phyloP scores from a whole-genome alignment of 2,113 vertebrate genomes.

The Holacanthus passer region DNA sequence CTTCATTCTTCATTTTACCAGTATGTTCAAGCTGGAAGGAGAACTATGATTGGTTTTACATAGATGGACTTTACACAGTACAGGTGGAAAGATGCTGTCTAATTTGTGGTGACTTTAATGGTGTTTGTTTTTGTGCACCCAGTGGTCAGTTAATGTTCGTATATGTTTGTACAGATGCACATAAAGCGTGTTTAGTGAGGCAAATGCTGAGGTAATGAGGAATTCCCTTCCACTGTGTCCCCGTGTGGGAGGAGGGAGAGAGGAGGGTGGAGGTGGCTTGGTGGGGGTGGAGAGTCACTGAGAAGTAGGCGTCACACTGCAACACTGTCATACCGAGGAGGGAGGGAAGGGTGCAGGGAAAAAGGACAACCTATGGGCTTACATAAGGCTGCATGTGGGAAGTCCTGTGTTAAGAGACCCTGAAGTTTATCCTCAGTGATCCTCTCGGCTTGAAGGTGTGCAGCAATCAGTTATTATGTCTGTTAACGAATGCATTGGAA shows the following conservation, averaged over 20 bases:
- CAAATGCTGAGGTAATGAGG: slow-evolving; percentile 84
- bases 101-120: slow-evolving; percentile 6
- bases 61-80: neutral
- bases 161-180: slow-evolving; percentile 1
- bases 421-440: slow-evolving; percentile 32
- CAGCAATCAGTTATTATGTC: neutral
- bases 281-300: slow-evolving; percentile 66
- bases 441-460: slow-evolving; percentile 14
- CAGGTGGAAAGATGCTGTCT: neutral
- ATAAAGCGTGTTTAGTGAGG: slow-evolving; percentile 56
- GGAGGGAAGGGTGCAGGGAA: slow-evolving; percentile 51
- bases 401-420: slow-evolving; percentile 41
- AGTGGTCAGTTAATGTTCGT: neutral
- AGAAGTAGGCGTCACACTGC: slow-evolving; percentile 71
- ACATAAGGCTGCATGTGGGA: slow-evolving; percentile 63
- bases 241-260: slow-evolving; percentile 63
- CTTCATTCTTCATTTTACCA: no score
- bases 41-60: neutral
- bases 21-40: neutral
- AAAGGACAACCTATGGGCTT: slow-evolving; percentile 56
- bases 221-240: slow-evolving; percentile 84
- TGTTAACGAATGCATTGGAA: slow-evolving; percentile 15
- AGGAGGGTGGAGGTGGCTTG: slow-evolving; percentile 61
- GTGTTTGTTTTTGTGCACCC: neutral
- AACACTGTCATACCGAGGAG: slow-evolving; percentile 62